A percentile compares a stretch with the other conserved stretches of the same genome.
phyloP scores from a whole-genome alignment of 2,797 vertebrate genomes.

The Scyliorhinus canicula region DNA sequence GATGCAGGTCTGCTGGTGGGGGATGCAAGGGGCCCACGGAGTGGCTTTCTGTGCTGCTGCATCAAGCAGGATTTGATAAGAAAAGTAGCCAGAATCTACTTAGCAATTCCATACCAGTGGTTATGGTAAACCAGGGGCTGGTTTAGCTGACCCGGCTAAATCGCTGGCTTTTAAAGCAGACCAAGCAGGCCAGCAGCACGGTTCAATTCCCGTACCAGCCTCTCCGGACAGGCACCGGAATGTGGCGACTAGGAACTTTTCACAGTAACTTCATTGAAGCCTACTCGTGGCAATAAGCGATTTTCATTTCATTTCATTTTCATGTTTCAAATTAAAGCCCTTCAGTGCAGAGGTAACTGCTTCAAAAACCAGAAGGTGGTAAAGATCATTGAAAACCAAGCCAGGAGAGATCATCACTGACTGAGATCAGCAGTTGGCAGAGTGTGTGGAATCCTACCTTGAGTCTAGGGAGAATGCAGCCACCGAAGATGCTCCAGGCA shows the following conservation, averaged over 20 bases:
- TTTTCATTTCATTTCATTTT: no score
- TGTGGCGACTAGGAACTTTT: no score
- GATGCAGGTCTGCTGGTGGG: background rate
- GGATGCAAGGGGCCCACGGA: background rate
- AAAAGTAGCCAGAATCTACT: background rate
- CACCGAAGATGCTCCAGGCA: background rate
- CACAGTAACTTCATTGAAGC: no score
- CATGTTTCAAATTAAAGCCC: background rate
- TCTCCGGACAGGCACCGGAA: no score
- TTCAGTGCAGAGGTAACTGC: background rate
- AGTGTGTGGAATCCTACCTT: background rate
- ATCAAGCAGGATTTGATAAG: background rate
- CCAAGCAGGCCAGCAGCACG: no score
- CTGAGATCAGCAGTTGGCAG: background rate
- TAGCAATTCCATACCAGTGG: background rate
- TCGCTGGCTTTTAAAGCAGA: no score
- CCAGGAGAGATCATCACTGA: background rate
- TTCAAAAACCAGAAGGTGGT: background rate
- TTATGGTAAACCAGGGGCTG: no score
- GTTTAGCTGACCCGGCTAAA: no score
- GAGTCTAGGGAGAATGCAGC: background rate
- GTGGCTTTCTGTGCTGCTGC: background rate
- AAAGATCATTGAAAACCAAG: background rate
- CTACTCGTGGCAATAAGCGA: no score
- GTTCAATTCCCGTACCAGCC: no score